Evolutionary conservation across 2,888 invertebrate species (phyloP).

Genomic region (Cosmorhoe ocellata): DNA sequence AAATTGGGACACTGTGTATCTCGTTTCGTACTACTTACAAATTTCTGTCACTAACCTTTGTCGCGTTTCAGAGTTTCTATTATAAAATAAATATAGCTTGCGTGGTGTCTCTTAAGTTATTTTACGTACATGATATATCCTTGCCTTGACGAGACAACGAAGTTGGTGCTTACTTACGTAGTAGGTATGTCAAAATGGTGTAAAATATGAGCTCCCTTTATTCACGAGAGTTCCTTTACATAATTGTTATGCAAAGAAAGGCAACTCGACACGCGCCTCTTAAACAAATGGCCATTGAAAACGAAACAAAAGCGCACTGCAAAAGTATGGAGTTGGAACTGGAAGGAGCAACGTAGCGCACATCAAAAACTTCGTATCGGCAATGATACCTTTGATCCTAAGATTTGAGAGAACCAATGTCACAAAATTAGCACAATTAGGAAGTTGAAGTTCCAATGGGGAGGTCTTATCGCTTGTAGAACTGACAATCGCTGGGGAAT

Average conservation of each 20-base stretch:
- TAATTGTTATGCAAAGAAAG: constrained; percentile 23
- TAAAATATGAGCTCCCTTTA: constrained; percentile 4
- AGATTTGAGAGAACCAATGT: no score
- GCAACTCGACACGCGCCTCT: constrained; percentile 5
- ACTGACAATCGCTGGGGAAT: no score
- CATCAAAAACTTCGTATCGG: no score
- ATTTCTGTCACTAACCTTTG: constrained; percentile 42
- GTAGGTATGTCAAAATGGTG: constrained; percentile 15
- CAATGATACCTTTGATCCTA: no score
- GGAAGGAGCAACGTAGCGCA: no score
- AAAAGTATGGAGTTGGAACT: no score
- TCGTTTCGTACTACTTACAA: constrained; percentile 34
- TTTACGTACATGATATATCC: constrained; percentile 22
- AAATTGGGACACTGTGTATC: not conserved
- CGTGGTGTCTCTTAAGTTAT: constrained; percentile 47
- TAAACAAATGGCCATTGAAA: constrained; percentile 4
- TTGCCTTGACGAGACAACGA: not conserved
- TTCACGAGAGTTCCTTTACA: constrained; percentile 8
- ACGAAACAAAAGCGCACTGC: not conserved
- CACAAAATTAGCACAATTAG: no score
- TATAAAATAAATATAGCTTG: constrained; percentile 58
- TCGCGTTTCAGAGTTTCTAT: constrained; percentile 41
- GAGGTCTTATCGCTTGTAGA: no score
- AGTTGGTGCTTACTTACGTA: not conserved
- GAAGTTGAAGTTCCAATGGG: no score